Base-by-base conservation (phyloP, 2,888 invertebrate species). In the Frankliniella intonsa region DNA sequence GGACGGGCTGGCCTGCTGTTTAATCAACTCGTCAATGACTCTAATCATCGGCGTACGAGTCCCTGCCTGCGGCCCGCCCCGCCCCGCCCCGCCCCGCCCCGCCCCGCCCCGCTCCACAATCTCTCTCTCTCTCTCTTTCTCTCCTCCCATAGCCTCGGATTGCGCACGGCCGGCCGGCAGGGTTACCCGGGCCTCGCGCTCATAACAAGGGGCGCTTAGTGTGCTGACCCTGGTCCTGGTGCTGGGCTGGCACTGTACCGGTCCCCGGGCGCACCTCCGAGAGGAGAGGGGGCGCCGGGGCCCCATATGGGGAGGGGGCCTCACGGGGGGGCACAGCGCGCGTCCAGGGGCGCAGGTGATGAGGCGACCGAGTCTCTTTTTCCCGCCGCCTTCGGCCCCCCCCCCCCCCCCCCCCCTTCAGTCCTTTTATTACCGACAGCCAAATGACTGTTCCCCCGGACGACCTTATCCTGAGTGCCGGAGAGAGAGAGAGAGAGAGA, bases 391-490 rank as follows among this genome's bases (percentile, higher is more conserved):
- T 38, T n/a, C n/a, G n/a, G 38, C 38, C 38, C 5, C 62, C 55
- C 55, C n/a, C 55, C 5, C n/a, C 22, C 69, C n/a, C 69, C 69
- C 69, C 22, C 1, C 69, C 69, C 69, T 11, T 9, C 22, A 76
- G 69, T 76, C 69, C 69, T 76, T 76, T 76, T 76, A 76, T 76
- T 76, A 76, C 69, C 69, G 25, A 12, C 69, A 76, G 69, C 22
- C 69, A 76, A 76, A 76, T 76, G 69, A 76, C 69, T 76, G 69
- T 76, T 76, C 69, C 11, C 69, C 11, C 69, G 69, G 69, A 76
- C 69, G 69, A 25, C 69, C 69, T 76, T 25, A 76, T 25, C 69
- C 10, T 25, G 25, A 76, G 22, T 25, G 69, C 38, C 5, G 5
- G 62, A 17, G 69, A 76, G 69, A 11, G 69, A 76, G 25, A 22